Base-by-base conservation (phyloP, 2,797 vertebrate genomes). In the Alfaro cultratus region DNA sequence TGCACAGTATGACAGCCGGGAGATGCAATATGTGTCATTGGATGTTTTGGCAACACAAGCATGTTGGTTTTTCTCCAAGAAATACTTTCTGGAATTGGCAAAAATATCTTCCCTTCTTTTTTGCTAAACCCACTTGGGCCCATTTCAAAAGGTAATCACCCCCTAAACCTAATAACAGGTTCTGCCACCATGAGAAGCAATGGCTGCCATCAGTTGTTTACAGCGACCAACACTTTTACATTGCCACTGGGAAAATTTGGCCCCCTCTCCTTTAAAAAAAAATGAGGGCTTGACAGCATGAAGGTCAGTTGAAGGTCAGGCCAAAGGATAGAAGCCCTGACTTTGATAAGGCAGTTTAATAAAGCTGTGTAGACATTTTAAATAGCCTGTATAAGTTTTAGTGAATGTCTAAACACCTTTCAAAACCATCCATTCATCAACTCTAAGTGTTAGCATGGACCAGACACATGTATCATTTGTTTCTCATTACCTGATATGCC, bases 401-500 rank as follows among this genome's bases (percentile, higher is more conserved):
- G 8, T 21, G 4, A 0, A 21, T 67, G 16, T 67, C 16, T 11
- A 11, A 68, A 21, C 23, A 10, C 9, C 21, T 11, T 39, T 67
- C 3, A 39, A 41, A 67, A 67, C 9, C 9, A 10, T 34, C 13
- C 64, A 67, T 67, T 36, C 21, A 39, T 67, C 34, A 39, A 2
- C 34, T 36, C 34, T 23, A 2, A 67, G 9, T 26, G 21, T 39
- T 67, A 67, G 1, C 34, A 23, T 41, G 9, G 21, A 15, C 36
- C 23, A 43, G 23, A n/a, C 11, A 12, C 11, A n/a, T 70, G 67
- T 39, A 43, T 36, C 23, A 46, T 10, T 23, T n/a, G 13, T 13
- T 29, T 74, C 3, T 53, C 73, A 16, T 70, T 97, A 99, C 98
- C 97, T 97, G 98, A 98, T 93, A 99, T 99, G 34, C 98, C 97